A percentile compares a stretch with the other conserved stretches of the same genome.
Conservation (phyloP, 37 sponge, comb jelly and placozoan species). For the Spongilla lacustris region DNA sequence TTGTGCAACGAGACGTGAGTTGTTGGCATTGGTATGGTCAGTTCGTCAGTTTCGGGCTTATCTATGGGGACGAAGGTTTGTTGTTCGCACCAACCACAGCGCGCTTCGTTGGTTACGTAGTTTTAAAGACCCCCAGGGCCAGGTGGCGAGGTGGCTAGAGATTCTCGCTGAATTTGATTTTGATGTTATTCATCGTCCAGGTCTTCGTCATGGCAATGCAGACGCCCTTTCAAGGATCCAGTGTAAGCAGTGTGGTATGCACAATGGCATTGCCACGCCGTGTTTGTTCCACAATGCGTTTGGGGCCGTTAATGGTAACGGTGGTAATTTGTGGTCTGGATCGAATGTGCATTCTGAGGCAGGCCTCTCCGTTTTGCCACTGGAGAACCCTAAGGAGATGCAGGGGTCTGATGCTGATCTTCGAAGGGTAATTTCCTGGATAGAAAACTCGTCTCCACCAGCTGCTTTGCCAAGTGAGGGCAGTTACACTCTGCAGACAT, state of each 20-base stretch:
- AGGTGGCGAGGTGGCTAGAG: slow-evolving; percentile 38
- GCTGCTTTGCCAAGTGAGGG: no score
- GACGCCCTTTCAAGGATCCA: slow-evolving; percentile 23
- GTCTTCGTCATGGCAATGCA: slow-evolving; percentile 9
- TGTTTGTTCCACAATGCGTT: no score
- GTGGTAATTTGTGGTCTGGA: no score
- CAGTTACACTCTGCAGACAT: no score
- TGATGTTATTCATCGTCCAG: slow-evolving; percentile 21
- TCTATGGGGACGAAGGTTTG: slow-evolving; percentile 5
- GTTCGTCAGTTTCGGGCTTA: slow-evolving; percentile 13
- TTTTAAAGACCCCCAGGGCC: slow-evolving; percentile 33
- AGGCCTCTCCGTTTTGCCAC: no score
- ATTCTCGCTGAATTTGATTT: slow-evolving; percentile 21
- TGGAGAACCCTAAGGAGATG: no score
- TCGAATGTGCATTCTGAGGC: no score
- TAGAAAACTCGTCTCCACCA: no score
- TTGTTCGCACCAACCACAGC: slow-evolving; percentile 26
- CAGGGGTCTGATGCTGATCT: no score
- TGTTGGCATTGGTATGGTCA: slow-evolving; percentile 24
- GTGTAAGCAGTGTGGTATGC: slow-evolving; percentile 10
- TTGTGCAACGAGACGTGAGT: slow-evolving; percentile 25
- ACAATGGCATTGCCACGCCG: background rate
- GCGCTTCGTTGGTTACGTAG: slow-evolving; percentile 24
- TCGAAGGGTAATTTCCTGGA: no score
- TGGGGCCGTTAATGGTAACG: no score